Conservation (phyloP, 64 coral and sea anemone genomes). For the Orbicella faveolata region DNA sequence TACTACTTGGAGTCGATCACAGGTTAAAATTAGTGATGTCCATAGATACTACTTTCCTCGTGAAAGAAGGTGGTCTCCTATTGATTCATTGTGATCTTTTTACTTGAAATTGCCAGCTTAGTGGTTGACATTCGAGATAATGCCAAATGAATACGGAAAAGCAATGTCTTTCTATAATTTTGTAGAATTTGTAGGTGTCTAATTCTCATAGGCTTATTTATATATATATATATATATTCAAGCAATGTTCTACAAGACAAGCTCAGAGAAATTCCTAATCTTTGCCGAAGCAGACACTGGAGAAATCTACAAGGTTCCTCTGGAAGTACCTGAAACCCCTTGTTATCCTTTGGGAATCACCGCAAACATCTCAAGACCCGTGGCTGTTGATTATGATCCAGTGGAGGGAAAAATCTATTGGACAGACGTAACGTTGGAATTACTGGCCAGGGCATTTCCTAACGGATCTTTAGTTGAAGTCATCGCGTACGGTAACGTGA, state of each 20-base stretch:
- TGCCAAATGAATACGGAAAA: no score
- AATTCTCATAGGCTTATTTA: no score
- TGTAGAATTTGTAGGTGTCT: no score
- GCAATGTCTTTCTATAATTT: no score
- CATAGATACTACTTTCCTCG: no score
- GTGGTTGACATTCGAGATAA: no score
- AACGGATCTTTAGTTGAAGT: slow-evolving; percentile 50
- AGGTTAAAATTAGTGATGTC: no score
- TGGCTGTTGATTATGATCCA: slow-evolving; percentile 59
- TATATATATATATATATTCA: not conserved
- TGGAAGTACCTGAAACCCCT: slow-evolving; percentile 5
- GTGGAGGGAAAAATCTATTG: slow-evolving; percentile 58
- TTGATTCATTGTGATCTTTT: no score
- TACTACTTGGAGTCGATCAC: no score
- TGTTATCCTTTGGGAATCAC: slow-evolving; percentile 2
- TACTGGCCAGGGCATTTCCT: slow-evolving; percentile 29
- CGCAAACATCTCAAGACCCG: slow-evolving; percentile 25
- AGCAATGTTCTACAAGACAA: not conserved
- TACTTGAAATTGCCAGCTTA: no score
- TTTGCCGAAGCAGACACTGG: slow-evolving; percentile 37
- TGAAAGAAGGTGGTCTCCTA: no score
- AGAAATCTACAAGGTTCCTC: slow-evolving; percentile 47
- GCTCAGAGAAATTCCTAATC: slow-evolving; percentile 28
- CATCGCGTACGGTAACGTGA: slow-evolving; percentile 27
- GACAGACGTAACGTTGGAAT: slow-evolving; percentile 41